Evolutionary conservation across 2,888 invertebrate genomes (phyloP), one percentile per base, ranked within the genome.

Genomic region (Plebejus anna): DNA sequence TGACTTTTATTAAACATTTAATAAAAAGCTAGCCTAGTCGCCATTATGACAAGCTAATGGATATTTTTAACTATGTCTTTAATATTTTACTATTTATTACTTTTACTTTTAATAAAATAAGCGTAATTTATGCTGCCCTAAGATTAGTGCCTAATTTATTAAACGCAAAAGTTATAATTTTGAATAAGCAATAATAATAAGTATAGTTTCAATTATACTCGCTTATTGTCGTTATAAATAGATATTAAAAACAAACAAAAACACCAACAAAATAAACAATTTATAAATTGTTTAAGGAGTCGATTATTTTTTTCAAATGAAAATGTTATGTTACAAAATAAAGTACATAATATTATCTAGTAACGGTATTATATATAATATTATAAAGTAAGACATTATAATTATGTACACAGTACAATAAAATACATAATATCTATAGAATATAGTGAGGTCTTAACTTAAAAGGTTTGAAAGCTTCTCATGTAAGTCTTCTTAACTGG

Each of bases 401-500:
- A 32, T 32, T 32, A 2, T 11, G 9, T 47, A 22, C 22, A 22
- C 22, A 22, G 22, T 22, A 47, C 9, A 47, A 47, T 9, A 2
- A 47, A 47, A 9, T 47, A 11, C 47, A 47, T 47, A 47, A 9
- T 7, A 42, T 7, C 42, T 11, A 47, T 47, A 47, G 47, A 47
- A 47, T 16, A 55, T 4, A 13, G 13, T 51, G 2, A 51, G 55
- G 16, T 55, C 51, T 13, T 13, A 16, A 55, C 51, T 13, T 13
- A 16, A 55, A 55, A 55, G 55, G 55, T 55, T 16, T 16, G 16
- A 28, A 61, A 22, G 9, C 28, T 66, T 66, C 32, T 66, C 66
- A 9, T 36, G 13, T 28, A 32, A 66, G 73, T n/a, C 32, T 11
- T 73, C 73, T 32, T 55, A 73, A 73, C 51, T 73, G 5, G 72